phyloP scores from a whole-genome alignment of 1,140 invertebrate genomes.

The Phymastichus coffea region DNA sequence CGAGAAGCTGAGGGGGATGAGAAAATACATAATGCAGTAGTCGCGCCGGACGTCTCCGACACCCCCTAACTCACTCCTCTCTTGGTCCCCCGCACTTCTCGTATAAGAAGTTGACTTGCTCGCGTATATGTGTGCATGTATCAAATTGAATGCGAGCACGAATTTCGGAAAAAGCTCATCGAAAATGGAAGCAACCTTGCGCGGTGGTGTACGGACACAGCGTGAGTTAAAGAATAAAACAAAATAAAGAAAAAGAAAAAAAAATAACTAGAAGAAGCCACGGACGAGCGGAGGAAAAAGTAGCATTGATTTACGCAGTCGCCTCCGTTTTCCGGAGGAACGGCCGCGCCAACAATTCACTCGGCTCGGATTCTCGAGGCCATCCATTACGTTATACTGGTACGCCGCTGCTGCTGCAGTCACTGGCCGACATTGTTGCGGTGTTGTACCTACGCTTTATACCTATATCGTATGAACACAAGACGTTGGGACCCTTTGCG shows the following conservation, averaged over 20 bases:
- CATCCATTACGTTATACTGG: constrained; percentile 55
- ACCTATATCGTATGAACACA: not conserved
- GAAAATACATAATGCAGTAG: constrained; percentile 59
- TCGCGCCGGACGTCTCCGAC: constrained; percentile 55
- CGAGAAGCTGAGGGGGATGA: constrained; percentile 24
- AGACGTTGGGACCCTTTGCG: too few relatives aligned
- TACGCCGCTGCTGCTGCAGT: constrained; percentile 5
- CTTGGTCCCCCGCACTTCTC: not conserved
- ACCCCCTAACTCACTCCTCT: constrained; percentile 40
- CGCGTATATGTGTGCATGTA: not conserved
- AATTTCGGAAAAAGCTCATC: too few relatives aligned
- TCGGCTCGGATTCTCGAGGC: constrained; percentile 51
- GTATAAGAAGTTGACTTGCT: not conserved
- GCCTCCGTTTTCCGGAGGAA: constrained; percentile 42
- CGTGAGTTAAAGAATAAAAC: not conserved
- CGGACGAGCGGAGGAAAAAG: not conserved
- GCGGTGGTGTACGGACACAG: too few relatives aligned
- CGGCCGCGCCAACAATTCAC: constrained; percentile 56
- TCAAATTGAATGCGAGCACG: constrained; percentile 19
- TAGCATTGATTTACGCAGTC: constrained; percentile 55
- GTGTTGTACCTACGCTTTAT: constrained; percentile 39
- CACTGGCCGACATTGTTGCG: constrained; percentile 47
- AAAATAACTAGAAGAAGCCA: not conserved
- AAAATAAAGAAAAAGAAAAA: constrained; percentile 14
- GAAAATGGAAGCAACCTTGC: constrained; percentile 16